Percentiles rank a stretch among this genome's conserved stretches.
Evolutionary conservation across 2,113 vertebrate species (phyloP).

Genomic region (Pterocles burchelli): DNA sequence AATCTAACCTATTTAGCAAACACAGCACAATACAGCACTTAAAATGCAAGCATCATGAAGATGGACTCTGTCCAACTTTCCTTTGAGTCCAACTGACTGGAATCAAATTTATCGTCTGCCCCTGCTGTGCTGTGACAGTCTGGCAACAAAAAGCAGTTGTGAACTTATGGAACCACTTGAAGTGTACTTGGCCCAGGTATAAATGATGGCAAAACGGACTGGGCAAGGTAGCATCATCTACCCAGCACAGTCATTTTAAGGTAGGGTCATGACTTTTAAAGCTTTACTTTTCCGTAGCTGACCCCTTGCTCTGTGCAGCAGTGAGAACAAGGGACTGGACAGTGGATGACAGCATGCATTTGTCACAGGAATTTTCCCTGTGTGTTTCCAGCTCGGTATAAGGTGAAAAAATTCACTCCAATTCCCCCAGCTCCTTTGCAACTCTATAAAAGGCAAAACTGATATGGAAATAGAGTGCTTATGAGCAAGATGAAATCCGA

Average conservation of each 20-base stretch:
- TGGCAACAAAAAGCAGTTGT: background rate
- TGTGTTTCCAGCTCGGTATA: background rate
- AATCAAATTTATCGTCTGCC: background rate
- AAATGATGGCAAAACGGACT: background rate
- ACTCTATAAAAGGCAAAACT: background rate
- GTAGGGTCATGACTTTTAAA: background rate
- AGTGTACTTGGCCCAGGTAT: background rate
- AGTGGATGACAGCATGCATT: background rate
- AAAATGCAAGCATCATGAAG: background rate
- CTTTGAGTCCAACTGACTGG: background rate
- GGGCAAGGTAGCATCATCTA: background rate
- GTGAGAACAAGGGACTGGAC: background rate
- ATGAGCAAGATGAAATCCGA: background rate
- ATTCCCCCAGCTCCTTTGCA: background rate
- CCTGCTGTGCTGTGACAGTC: background rate
- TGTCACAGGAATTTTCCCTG: background rate
- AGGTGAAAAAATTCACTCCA: background rate
- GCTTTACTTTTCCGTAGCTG: background rate
- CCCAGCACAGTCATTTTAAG: background rate
- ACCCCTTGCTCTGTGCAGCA: background rate
- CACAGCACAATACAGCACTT: background rate
- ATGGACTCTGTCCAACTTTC: slow-evolving; percentile 4
- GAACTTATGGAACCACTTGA: background rate
- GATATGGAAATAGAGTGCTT: background rate
- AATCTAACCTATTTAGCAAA: background rate